These are phyloP conservation scores for Pycnomerus fuliginosus DNA, from an alignment of 2,888 invertebrate species.

Conservation along the genomic window DNA sequence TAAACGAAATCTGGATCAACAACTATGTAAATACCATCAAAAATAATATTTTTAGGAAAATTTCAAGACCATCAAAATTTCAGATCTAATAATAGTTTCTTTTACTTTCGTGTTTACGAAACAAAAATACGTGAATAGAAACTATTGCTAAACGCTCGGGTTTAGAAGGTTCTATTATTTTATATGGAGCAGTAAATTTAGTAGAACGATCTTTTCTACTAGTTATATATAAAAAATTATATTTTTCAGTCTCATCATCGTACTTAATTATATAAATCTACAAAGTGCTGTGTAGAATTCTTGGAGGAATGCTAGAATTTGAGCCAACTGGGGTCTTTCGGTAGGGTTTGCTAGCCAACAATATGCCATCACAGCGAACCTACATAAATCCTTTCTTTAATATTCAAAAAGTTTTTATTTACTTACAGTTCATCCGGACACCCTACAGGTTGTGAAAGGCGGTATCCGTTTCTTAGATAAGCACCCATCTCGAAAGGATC, in stretches of 20 bases:
- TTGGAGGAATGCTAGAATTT: conserved; percentile 69
- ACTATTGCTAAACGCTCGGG: conserved; percentile 4
- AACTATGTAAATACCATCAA: conserved; percentile 5
- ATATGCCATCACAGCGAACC: conserved; percentile 73
- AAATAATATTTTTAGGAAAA: conserved; percentile 6
- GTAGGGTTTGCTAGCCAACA: conserved; percentile 68
- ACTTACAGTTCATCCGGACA: conserved; percentile 96
- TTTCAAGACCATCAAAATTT: conserved; percentile 6
- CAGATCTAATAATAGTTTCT: conserved; percentile 13
- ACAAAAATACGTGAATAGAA: conserved; percentile 13
- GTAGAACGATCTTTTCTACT: too few species aligned
- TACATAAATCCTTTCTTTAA: conserved; percentile 39
- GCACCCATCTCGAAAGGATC: conserved; percentile 90
- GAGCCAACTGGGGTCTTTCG: conserved; percentile 68
- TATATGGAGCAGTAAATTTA: too few species aligned
- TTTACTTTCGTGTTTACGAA: conserved; percentile 12
- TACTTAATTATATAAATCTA: conserved; percentile 66
- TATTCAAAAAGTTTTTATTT: conserved; percentile 17
- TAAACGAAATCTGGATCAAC: conserved; percentile 6
- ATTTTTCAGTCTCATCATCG: conserved; percentile 6
- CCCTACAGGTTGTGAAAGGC: conserved; percentile 87
- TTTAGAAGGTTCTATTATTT: too few species aligned
- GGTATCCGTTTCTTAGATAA: conserved; percentile 83
- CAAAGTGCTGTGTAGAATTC: conserved; percentile 72
- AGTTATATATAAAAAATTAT: background rate